Evolutionary conservation across 2,888 invertebrate genomes (phyloP), one percentile per base, ranked within the genome.

Genomic region (Coenonympha glycerion): DNA sequence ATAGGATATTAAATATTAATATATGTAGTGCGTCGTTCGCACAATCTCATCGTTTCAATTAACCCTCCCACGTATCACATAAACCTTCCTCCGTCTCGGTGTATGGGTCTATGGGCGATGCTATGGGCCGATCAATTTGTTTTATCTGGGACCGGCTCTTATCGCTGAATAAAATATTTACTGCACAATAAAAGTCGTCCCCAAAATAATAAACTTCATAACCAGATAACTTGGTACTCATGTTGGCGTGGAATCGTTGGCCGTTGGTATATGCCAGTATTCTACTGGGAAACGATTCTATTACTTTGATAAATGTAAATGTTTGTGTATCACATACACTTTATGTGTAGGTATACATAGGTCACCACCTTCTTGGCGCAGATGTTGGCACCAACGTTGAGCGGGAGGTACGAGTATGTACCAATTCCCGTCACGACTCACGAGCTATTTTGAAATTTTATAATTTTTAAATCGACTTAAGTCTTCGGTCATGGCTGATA

Each of bases 111-210:
- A n/a, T n/a, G n/a, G n/a, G n/a, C n/a, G n/a, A n/a, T n/a, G n/a
- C n/a, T 53, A 55, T 42, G 57, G 54, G 56, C 55, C 77, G 79
- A 84, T 85, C 85, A 85, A 84, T 84, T 85, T 79, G 77, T 68
- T 79, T 84, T 87, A 86, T 87, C 86, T 79, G 52, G 61, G 65
- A 65, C 67, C 66, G 66, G 68, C 67, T 73, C 72, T 80, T 86
- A 84, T 85, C 84, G 65, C 62, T 63, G 67, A 70, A 79, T 85
- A 79, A 82, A 86, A 82, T 85, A 85, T 87, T 85, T 82, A 86
- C 80, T 79, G 76, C 80, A 79, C 75, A 77, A 83, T 85, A 85
- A 71, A 84, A 85, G 69, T 72, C 76, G 71, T 75, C 72, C 67
- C 68, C 70, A 70, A 77, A 76, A 83, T 80, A 81, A 81, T 78